A percentile compares a stretch with the other conserved stretches of the same genome.
These are phyloP conservation scores for Mimachlamys varia DNA, from an alignment of 2,888 invertebrate species.

Conservation along the genomic window DNA sequence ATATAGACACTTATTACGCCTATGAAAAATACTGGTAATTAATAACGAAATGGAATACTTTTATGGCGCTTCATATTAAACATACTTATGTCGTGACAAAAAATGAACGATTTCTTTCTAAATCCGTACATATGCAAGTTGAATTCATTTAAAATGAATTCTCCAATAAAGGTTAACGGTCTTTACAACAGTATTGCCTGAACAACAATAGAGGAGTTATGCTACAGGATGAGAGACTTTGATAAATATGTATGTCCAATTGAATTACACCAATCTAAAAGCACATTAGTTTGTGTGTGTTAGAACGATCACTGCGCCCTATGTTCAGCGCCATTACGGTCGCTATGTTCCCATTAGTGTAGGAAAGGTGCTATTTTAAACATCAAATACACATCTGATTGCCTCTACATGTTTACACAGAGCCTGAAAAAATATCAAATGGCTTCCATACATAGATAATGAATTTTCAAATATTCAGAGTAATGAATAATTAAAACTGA, in stretches of 20 bases:
- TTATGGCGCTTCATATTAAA: too few relatives aligned
- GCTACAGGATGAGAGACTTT: neutral
- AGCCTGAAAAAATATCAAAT: neutral
- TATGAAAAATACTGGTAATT: too few relatives aligned
- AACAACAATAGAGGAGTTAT: neutral
- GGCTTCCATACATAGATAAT: neutral
- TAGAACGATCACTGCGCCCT: neutral
- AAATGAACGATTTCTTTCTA: too few relatives aligned
- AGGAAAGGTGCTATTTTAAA: neutral
- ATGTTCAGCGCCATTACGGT: neutral
- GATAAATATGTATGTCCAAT: neutral
- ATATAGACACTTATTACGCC: too few relatives aligned
- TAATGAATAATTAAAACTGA: conserved; percentile 34
- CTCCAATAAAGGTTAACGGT: neutral
- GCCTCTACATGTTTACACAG: neutral
- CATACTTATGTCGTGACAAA: too few relatives aligned
- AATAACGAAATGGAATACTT: too few relatives aligned
- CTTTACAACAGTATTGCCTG: neutral
- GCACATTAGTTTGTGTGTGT: neutral
- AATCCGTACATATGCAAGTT: too few relatives aligned
- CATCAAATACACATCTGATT: conserved; percentile 33
- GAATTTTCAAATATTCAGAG: conserved; percentile 13
- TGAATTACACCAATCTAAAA: neutral
- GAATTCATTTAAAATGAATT: too few relatives aligned
- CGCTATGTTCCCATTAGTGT: neutral